Conservation (phyloP, 2,888 invertebrate species). For the Pammene fasciana region DNA sequence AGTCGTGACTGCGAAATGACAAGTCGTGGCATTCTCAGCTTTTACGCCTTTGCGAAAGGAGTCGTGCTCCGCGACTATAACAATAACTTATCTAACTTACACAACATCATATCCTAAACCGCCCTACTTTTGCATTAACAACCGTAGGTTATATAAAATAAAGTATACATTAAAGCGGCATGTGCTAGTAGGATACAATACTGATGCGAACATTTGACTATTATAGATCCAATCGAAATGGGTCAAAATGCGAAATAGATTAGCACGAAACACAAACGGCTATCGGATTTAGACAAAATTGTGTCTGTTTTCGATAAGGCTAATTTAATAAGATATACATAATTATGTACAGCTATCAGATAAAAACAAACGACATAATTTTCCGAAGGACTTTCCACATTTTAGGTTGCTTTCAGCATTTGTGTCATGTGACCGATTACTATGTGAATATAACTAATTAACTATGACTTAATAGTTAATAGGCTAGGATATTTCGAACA, state of each 20-base stretch:
- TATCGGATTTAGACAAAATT: constrained; percentile 7
- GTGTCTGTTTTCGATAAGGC: constrained; percentile 1
- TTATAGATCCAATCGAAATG: constrained; percentile 69
- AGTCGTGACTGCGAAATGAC: constrained; percentile 80
- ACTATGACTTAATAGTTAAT: too few species aligned
- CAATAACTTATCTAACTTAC: constrained; percentile 22
- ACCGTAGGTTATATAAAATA: not conserved
- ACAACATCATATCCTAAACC: not conserved
- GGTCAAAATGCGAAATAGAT: constrained; percentile 52
- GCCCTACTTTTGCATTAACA: not conserved
- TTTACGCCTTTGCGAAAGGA: constrained; percentile 80
- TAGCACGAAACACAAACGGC: constrained; percentile 7
- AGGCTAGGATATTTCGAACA: too few species aligned
- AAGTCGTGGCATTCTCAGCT: constrained; percentile 81
- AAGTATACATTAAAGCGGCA: not conserved
- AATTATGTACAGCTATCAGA: not conserved
- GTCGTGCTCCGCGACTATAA: constrained; percentile 77
- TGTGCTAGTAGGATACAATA: constrained; percentile 45
- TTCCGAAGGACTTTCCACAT: not conserved
- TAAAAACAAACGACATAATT: not conserved
- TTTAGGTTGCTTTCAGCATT: too few species aligned
- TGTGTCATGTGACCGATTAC: too few species aligned
- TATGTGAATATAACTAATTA: too few species aligned
- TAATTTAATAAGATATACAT: not conserved
- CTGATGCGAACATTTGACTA: constrained; percentile 47